These are phyloP conservation scores for Agrochola macilenta DNA, from an alignment of 2,888 invertebrate species.

Conservation along the genomic window DNA sequence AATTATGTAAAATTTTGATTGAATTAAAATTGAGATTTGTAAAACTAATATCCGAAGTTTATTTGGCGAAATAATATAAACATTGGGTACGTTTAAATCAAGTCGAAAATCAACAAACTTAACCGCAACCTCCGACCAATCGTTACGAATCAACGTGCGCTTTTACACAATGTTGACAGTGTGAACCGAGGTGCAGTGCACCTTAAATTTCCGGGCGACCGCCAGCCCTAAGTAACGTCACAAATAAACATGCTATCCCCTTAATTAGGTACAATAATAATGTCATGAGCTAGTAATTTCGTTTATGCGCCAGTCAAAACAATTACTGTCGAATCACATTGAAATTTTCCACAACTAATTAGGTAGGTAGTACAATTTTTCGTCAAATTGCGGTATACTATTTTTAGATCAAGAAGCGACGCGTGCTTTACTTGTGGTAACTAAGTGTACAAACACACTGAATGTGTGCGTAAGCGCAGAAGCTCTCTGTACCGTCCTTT, in stretches of 20 bases:
- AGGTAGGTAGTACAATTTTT: neutral
- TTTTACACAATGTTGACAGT: conserved; percentile 13
- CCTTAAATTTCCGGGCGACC: too few species aligned
- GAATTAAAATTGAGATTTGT: neutral
- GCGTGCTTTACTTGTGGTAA: too few species aligned
- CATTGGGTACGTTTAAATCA: neutral
- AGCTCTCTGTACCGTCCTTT: too few species aligned
- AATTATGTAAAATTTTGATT: too few species aligned
- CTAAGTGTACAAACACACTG: too few species aligned
- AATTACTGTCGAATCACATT: neutral
- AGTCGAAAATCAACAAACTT: neutral
- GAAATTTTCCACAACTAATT: neutral
- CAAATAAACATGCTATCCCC: neutral
- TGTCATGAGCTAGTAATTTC: neutral
- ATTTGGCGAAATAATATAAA: neutral
- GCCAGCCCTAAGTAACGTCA: neutral
- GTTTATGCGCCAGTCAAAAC: neutral
- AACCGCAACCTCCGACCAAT: too few species aligned
- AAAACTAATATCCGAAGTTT: neutral
- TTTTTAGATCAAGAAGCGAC: too few species aligned
- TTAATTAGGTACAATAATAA: neutral
- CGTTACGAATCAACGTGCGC: neutral
- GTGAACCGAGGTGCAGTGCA: neutral
- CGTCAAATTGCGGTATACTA: neutral
- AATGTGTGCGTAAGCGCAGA: too few species aligned